Percentiles rank a stretch among this genome's conserved stretches.
Conservation (phyloP, 1,140 invertebrate genomes). For the Brachionus sp. region DNA sequence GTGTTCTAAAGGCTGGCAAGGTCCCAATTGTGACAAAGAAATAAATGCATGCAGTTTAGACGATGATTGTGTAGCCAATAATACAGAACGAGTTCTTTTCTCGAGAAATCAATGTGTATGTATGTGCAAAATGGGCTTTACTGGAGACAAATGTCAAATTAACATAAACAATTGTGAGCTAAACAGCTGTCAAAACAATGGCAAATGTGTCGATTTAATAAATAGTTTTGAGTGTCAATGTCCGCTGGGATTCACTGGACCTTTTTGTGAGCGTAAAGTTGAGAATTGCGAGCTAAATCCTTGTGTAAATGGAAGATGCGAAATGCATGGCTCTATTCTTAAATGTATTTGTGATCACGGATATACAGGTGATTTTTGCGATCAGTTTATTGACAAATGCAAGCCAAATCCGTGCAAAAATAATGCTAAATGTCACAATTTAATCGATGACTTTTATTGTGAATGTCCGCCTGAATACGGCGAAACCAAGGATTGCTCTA, state of each 20-base stretch:
- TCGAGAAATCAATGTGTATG: constrained; percentile 46
- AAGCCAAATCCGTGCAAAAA: constrained; percentile 41
- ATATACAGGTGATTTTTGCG: constrained; percentile 30
- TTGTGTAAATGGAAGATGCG: constrained; percentile 71
- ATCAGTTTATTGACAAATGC: constrained; percentile 22
- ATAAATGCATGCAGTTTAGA: constrained; percentile 55
- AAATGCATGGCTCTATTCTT: neutral
- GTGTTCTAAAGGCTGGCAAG: constrained; percentile 27
- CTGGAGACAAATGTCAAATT: constrained; percentile 24
- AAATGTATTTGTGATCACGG: constrained; percentile 33
- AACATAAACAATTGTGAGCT: constrained; percentile 40
- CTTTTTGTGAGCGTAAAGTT: constrained; percentile 34
- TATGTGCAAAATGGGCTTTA: constrained; percentile 47
- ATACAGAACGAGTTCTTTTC: neutral
- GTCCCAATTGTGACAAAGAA: constrained; percentile 46
- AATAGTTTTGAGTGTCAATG: constrained; percentile 38
- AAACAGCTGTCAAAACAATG: constrained; percentile 42
- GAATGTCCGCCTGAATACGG: constrained; percentile 27
- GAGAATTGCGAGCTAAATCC: constrained; percentile 58
- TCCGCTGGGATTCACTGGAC: constrained; percentile 27
- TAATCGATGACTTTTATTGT: constrained; percentile 42
- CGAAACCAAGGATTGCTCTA: constrained; percentile 7
- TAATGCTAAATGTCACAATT: constrained; percentile 34
- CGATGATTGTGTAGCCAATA: constrained; percentile 23
- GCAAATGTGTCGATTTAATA: constrained; percentile 37